Base-by-base conservation (phyloP, 2,797 vertebrate genomes). In the Spatula clypeata region DNA sequence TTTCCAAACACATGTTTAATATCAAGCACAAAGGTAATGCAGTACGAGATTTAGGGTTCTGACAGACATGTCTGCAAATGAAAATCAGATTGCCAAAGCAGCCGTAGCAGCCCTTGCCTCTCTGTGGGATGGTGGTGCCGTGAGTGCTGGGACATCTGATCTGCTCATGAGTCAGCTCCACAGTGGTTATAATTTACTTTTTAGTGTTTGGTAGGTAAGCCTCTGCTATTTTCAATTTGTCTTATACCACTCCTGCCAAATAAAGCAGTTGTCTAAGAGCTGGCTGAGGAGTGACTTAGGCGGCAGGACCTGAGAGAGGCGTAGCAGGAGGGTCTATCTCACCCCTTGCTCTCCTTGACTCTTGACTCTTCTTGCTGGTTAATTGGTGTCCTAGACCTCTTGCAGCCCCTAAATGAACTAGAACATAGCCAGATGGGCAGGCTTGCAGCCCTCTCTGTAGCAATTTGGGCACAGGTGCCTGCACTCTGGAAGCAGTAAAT, bases 61-160 rank as follows among this genome's bases (percentile, higher is more conserved):
- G 82, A 95, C 58, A 91, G 93, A 72, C 38, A 16, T 58, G 40
- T 74, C 88, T 84, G 54, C 82, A 92, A 84, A 90, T 92, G 66
- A 86, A 93, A 93, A 88, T 94, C 66, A 40, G 31, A 58, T 81
- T 95, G 66, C 61, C 45, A 60, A 90, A 86, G 49, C 38, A 86
- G 49, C 38, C 2, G 0, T 27, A 21, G 38, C 71, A 54, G 81
- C 19, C n/a, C 17, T 49, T 80, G 20, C 51, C 36, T 45, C 34
- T 69, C 54, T 40, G 73, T 75, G 23, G 23, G 18, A 34, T 45
- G 32, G 29, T 5, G 3, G 6, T 81, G 53, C 29, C 51, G 12
- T 21, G 42, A 10, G 5, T 27, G 29, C 29, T 34, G 18, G 26
- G 66, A 45, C 0, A 0, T 69, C 54, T 83, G 44, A 80, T 61